These are phyloP conservation scores for Brachionus rotundiformis DNA, from an alignment of 1,140 invertebrate species.

Conservation along the genomic window DNA sequence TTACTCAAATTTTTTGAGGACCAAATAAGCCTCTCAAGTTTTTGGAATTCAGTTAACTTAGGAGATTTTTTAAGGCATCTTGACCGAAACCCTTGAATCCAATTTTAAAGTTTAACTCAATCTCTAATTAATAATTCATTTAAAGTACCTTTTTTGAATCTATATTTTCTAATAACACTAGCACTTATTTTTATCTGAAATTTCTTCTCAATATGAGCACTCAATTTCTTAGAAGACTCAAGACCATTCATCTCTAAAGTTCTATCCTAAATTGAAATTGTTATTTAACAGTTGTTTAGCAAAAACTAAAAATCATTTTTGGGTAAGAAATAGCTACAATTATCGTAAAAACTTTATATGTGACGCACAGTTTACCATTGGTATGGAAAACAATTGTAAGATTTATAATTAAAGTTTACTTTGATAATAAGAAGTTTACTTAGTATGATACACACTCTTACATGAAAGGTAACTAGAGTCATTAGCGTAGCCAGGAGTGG, in stretches of 20 bases:
- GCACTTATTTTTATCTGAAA: neutral
- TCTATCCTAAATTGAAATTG: neutral
- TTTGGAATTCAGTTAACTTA: neutral
- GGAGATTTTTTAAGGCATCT: neutral
- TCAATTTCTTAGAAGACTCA: neutral
- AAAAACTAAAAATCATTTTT: too few relatives aligned
- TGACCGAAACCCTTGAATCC: neutral
- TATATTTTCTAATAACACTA: neutral
- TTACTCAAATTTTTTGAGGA: neutral
- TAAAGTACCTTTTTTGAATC: neutral
- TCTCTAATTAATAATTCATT: neutral
- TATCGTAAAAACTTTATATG: too few relatives aligned
- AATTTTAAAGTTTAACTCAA: neutral
- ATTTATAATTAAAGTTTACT: neutral
- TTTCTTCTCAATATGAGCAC: neutral
- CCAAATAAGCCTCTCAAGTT: neutral
- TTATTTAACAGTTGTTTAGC: too few relatives aligned
- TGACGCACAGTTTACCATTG: too few relatives aligned
- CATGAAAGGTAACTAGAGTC: too few relatives aligned
- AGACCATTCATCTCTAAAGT: neutral
- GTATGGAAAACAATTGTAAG: neutral
- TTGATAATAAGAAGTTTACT: neutral
- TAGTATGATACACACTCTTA: too few relatives aligned
- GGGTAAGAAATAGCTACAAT: too few relatives aligned
- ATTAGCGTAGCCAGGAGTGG: too few relatives aligned